Conservation (phyloP, 2,888 invertebrate genomes). For the Acrobasis suavella region DNA sequence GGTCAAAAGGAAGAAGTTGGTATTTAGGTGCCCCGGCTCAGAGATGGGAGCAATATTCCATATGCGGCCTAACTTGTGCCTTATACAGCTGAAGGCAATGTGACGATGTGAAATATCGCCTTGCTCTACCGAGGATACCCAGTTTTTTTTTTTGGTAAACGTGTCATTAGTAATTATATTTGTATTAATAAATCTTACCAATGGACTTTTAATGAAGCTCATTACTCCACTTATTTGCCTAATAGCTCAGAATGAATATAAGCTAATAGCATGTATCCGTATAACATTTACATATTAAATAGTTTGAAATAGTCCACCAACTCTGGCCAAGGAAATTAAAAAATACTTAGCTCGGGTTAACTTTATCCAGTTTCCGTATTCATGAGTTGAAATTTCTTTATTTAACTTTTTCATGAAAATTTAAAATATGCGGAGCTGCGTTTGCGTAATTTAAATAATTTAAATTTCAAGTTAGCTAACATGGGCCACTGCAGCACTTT, state of each 20-base stretch:
- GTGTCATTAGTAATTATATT: too few species aligned
- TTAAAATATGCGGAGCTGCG: slow-evolving; percentile 12
- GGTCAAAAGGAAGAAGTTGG: too few species aligned
- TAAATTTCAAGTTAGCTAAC: slow-evolving; percentile 9
- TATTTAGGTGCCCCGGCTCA: too few species aligned
- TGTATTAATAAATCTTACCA: too few species aligned
- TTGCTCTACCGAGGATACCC: too few species aligned
- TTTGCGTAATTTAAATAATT: slow-evolving; percentile 9
- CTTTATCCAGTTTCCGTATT: slow-evolving; percentile 7
- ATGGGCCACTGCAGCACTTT: neutral
- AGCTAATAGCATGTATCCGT: neutral
- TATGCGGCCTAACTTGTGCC: too few species aligned
- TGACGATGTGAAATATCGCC: too few species aligned
- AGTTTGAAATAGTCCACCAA: neutral
- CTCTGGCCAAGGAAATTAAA: neutral
- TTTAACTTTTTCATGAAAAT: slow-evolving; percentile 18
- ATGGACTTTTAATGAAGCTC: neutral
- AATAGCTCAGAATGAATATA: too few species aligned
- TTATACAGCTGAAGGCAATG: too few species aligned
- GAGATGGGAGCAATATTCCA: too few species aligned
- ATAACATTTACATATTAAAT: neutral
- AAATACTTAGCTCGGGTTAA: slow-evolving; percentile 4
- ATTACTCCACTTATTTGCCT: neutral
- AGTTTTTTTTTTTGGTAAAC: too few species aligned
- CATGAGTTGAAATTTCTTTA: slow-evolving; percentile 7